Evolutionary conservation across 1,140 invertebrate species (phyloP).

Genomic region (Panulirus ornatus): DNA sequence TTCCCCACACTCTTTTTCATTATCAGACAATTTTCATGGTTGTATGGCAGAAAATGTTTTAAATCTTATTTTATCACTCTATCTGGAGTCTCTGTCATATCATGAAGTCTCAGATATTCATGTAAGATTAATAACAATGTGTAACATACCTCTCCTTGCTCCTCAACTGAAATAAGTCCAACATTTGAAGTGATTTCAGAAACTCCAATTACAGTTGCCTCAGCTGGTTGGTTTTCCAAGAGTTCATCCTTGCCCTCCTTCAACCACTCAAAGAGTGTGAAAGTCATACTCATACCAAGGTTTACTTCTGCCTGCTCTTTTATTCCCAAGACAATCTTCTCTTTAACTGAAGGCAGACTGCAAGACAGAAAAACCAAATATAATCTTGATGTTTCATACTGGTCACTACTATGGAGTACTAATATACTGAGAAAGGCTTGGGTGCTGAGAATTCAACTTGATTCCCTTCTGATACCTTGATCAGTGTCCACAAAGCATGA

Average conservation of each 20-base stretch:
- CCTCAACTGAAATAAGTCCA: slow-evolving; percentile 49
- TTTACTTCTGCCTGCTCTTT: slow-evolving; percentile 87
- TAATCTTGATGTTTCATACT: too few relatives aligned
- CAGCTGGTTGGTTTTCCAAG: slow-evolving; percentile 55
- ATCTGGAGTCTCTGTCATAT: too few relatives aligned
- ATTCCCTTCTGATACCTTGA: too few relatives aligned
- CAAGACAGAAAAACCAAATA: too few relatives aligned
- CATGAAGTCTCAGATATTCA: too few relatives aligned
- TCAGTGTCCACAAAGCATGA: too few relatives aligned
- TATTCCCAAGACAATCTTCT: slow-evolving; percentile 83
- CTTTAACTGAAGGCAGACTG: slow-evolving; percentile 86
- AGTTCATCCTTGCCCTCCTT: slow-evolving; percentile 81
- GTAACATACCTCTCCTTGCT: slow-evolving; percentile 41
- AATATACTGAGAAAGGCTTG: too few relatives aligned
- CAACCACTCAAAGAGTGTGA: slow-evolving; percentile 93
- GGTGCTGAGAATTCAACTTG: too few relatives aligned
- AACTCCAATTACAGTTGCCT: slow-evolving; percentile 1
- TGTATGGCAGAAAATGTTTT: neutral
- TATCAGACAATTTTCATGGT: too few relatives aligned
- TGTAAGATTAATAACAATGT: too few relatives aligned
- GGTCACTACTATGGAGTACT: too few relatives aligned
- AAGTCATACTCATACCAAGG: slow-evolving; percentile 95
- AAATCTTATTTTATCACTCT: neutral
- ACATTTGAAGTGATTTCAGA: slow-evolving; percentile 47
- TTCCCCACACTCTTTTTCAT: too few relatives aligned